A percentile compares a stretch with the other conserved stretches of the same genome.
These are phyloP conservation scores for Merops nubicus DNA, from an alignment of 2,113 vertebrate genomes.

Conservation along the genomic window DNA sequence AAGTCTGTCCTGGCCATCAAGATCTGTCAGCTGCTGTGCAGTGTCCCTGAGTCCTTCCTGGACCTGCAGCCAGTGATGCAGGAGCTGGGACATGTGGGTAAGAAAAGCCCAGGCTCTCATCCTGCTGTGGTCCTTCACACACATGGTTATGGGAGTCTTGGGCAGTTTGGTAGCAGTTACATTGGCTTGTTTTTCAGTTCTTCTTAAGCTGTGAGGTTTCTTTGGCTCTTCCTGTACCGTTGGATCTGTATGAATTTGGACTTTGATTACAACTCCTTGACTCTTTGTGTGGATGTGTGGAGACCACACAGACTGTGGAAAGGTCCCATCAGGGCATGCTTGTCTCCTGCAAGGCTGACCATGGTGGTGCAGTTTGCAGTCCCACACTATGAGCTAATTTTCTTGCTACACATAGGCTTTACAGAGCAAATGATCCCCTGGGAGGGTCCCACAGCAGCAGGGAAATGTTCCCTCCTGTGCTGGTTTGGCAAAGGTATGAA, in stretches of 20 bases:
- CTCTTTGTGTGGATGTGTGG: not conserved
- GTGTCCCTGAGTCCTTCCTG: slow-evolving; percentile 40
- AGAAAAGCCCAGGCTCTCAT: not conserved
- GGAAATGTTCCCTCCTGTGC: not conserved
- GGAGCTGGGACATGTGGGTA: slow-evolving; percentile 70
- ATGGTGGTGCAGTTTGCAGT: not conserved
- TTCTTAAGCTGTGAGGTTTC: not conserved
- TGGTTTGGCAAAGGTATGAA: not conserved
- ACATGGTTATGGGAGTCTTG: not conserved
- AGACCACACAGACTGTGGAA: not conserved
- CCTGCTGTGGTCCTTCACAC: not conserved
- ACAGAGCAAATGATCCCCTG: not conserved
- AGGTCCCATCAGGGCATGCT: not conserved
- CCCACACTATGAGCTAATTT: not conserved
- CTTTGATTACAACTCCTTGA: not conserved
- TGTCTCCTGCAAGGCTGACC: not conserved
- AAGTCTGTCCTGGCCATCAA: slow-evolving; percentile 54
- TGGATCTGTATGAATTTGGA: not conserved
- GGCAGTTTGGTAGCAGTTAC: not conserved
- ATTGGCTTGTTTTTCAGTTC: not conserved
- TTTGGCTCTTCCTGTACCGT: not conserved
- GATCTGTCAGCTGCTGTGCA: slow-evolving; percentile 75
- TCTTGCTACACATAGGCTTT: not conserved
- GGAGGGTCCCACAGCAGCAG: not conserved
- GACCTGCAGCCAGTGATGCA: slow-evolving; percentile 69